Evolutionary conservation across 2,888 invertebrate species (phyloP).

Genomic region (Drosophila maculinotata): DNA sequence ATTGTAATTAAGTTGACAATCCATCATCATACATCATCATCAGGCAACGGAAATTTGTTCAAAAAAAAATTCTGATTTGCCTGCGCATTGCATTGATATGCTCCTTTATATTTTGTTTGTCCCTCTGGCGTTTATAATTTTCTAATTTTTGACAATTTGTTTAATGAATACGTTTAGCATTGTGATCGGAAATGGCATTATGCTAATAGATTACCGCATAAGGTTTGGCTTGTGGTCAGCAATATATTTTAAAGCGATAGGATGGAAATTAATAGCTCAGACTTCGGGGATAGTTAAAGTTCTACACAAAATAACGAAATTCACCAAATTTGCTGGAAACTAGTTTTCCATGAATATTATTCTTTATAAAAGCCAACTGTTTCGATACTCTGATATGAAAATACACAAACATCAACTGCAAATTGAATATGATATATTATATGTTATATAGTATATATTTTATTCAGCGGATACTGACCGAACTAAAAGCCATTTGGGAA

Average conservation of each 20-base stretch:
- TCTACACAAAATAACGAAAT: too few species aligned
- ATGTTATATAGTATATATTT: too few species aligned
- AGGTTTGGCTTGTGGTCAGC: constrained; percentile 6
- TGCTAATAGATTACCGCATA: constrained; percentile 6
- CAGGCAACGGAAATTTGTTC: constrained; percentile 27
- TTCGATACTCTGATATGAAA: too few species aligned
- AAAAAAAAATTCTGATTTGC: constrained; percentile 17
- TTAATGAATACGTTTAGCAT: constrained; percentile 17
- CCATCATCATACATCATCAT: constrained; percentile 83
- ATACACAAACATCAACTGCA: too few species aligned
- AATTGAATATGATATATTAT: too few species aligned
- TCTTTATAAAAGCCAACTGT: too few species aligned
- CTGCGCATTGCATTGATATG: constrained; percentile 29
- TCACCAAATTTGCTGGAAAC: too few species aligned
- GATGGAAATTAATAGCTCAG: too few species aligned
- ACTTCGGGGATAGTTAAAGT: too few species aligned
- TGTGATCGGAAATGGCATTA: constrained; percentile 4
- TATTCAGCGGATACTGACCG: neutral
- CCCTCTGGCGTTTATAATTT: constrained; percentile 23
- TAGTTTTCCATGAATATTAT: too few species aligned
- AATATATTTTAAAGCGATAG: too few species aligned
- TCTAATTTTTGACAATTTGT: constrained; percentile 44
- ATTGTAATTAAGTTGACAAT: constrained; percentile 83
- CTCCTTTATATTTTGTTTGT: constrained; percentile 19
- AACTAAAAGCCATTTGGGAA: neutral